Evolutionary conservation across 2,888 invertebrate species (phyloP).

Genomic region (Dryobota labecula): DNA sequence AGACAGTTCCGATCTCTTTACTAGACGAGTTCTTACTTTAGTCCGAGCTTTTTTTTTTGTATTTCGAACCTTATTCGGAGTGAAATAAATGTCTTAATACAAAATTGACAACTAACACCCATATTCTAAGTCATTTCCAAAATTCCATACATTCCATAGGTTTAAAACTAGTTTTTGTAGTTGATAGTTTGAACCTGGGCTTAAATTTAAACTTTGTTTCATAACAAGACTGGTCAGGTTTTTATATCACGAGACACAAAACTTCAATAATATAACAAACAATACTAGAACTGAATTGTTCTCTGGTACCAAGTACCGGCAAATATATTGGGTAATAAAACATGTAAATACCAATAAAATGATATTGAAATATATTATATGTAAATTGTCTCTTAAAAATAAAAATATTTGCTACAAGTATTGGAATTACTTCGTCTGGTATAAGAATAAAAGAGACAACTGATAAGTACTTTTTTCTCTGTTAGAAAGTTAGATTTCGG

Average conservation of each 20-base stretch:
- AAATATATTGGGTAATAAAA: conserved; percentile 32
- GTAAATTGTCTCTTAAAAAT: conserved; percentile 31
- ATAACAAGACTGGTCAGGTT: background rate
- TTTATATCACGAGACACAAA: background rate
- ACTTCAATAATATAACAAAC: conserved; percentile 36
- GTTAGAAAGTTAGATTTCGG: background rate
- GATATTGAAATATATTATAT: conserved; percentile 42
- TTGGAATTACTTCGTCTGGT: conserved; percentile 17
- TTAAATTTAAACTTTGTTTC: too few relatives aligned
- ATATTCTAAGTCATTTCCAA: too few relatives aligned
- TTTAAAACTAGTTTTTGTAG: too few relatives aligned
- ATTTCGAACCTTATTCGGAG: too few relatives aligned
- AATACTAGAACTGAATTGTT: conserved; percentile 16
- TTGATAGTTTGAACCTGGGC: background rate
- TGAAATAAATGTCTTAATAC: too few relatives aligned
- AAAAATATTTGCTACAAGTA: conserved; percentile 24
- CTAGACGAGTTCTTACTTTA: background rate
- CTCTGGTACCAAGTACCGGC: conserved; percentile 28
- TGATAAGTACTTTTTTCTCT: background rate
- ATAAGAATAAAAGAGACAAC: conserved; percentile 3
- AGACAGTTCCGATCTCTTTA: too few relatives aligned
- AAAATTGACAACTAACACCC: too few relatives aligned
- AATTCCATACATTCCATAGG: too few relatives aligned
- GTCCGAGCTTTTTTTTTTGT: background rate
- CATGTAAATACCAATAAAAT: conserved; percentile 30